A percentile compares a stretch with the other conserved stretches of the same genome.
phyloP scores from a whole-genome alignment of 2,797 vertebrate species.

The Varecia variegata region DNA sequence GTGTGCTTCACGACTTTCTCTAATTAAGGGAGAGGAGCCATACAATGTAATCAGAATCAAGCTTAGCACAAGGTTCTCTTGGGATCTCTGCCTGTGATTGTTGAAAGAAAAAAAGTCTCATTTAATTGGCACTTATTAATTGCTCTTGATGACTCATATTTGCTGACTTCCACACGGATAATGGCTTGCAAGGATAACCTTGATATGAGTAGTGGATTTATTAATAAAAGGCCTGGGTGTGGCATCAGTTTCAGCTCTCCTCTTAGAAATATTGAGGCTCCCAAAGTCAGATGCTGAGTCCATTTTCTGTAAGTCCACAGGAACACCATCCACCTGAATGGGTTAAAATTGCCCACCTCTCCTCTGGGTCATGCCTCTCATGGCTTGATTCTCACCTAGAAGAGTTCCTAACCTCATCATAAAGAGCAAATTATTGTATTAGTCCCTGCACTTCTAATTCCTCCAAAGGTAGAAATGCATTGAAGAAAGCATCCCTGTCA shows the following conservation, averaged over 20 bases:
- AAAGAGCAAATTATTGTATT: constrained; percentile 18
- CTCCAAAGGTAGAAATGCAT: neutral
- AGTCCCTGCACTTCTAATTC: neutral
- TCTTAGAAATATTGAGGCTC: neutral
- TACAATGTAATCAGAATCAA: neutral
- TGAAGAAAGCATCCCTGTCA: neutral
- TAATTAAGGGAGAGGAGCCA: constrained; percentile 47
- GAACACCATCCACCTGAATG: neutral
- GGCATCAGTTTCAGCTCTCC: neutral
- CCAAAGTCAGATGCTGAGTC: neutral
- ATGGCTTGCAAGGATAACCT: neutral
- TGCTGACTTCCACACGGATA: neutral
- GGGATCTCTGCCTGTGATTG: constrained; percentile 37
- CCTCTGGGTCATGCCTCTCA: neutral
- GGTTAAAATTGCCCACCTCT: neutral
- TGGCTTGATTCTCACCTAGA: neutral
- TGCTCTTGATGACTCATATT: constrained; percentile 14
- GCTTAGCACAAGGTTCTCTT: neutral
- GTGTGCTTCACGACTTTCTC: neutral
- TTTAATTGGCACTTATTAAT: constrained; percentile 48
- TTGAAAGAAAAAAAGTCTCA: neutral
- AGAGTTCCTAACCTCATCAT: neutral
- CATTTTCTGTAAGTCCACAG: neutral
- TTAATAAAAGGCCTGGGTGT: neutral
- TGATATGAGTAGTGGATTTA: neutral